Conservation (phyloP, 2,113 vertebrate species). For the Bujurquina vittata region DNA sequence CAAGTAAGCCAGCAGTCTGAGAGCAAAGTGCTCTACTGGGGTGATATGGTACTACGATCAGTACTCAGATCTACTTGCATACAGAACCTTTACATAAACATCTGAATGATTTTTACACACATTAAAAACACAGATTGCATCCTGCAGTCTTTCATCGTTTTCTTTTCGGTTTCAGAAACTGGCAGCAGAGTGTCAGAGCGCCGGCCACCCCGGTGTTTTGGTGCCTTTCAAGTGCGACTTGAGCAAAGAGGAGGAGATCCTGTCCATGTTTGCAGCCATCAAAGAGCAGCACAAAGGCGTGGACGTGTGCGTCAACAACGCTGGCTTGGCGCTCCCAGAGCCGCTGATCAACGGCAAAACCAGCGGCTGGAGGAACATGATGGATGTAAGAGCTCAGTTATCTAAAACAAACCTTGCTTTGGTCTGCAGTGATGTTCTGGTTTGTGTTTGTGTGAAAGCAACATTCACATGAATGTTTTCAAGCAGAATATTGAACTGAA, state of each 20-base stretch:
- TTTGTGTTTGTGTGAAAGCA: no score
- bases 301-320: not conserved
- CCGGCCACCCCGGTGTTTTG: not conserved
- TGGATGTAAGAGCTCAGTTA: slow-evolving; percentile 80
- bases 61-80: no score
- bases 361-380: slow-evolving; percentile 87
- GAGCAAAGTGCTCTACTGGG: no score
- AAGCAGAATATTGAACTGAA: no score
- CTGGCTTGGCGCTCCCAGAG: not conserved
- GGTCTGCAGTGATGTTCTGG: no score
- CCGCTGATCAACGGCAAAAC: slow-evolving; percentile 58
- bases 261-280: not conserved
- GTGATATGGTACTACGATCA: no score
- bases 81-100: not conserved
- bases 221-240: not conserved
- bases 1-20: no score
- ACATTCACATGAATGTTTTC: no score
- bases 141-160: fast-evolving
- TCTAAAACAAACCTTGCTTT: not conserved
- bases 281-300: not conserved
- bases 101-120: not conserved
- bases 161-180: slow-evolving; percentile 78
- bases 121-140: not conserved
- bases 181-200: slow-evolving; percentile 35
- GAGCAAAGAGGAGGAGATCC: not conserved